A percentile compares a stretch with the other conserved stretches of the same genome.
phyloP scores from a whole-genome alignment of 1,140 invertebrate species.

The Drosophila repletoides region DNA sequence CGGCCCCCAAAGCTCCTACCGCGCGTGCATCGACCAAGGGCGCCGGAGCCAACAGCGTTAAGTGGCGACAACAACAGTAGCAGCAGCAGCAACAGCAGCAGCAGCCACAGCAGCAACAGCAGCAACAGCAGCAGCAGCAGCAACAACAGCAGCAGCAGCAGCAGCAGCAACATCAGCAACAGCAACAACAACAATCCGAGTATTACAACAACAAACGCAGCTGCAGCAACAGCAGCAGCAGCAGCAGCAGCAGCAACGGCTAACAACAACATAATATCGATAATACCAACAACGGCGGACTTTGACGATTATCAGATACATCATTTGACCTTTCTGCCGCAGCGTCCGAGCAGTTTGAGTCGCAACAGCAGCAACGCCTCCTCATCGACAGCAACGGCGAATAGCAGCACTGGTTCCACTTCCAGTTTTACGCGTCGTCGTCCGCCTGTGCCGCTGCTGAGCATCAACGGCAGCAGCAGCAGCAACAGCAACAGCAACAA shows the following conservation, averaged over 20 bases:
- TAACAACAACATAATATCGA: slow-evolving; percentile 67
- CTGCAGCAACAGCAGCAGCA: slow-evolving; percentile 29
- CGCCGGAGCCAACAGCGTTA: slow-evolving; percentile 83
- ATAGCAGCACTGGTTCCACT: slow-evolving; percentile 50
- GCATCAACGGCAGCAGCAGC: slow-evolving; percentile 18
- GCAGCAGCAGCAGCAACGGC: slow-evolving; percentile 21
- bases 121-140: slow-evolving; percentile 29
- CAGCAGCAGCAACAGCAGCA: slow-evolving; percentile 47
- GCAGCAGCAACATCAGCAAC: slow-evolving; percentile 46
- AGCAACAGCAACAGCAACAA: slow-evolving; percentile 73
- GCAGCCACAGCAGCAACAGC: slow-evolving; percentile 22
- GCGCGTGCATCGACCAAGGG: slow-evolving; percentile 85
- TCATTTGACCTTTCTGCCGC: slow-evolving; percentile 77
- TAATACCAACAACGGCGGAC: slow-evolving; percentile 64
- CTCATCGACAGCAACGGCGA: slow-evolving; percentile 65
- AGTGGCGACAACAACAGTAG: slow-evolving; percentile 49
- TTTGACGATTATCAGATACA: slow-evolving; percentile 78
- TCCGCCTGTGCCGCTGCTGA: slow-evolving; percentile 72
- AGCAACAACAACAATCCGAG: too few species aligned
- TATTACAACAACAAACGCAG: slow-evolving; percentile 30
- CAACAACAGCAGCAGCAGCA: slow-evolving; percentile 18
- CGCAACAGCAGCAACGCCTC: slow-evolving; percentile 76
- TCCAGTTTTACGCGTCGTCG: slow-evolving; percentile 74
- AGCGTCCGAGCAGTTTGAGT: slow-evolving; percentile 71
- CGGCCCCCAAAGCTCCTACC: slow-evolving; percentile 86